Percentiles rank a stretch among this genome's conserved stretches.
These are phyloP conservation scores for Drosophila nannoptera DNA, from an alignment of 1,140 invertebrate genomes.

Conservation along the genomic window DNA sequence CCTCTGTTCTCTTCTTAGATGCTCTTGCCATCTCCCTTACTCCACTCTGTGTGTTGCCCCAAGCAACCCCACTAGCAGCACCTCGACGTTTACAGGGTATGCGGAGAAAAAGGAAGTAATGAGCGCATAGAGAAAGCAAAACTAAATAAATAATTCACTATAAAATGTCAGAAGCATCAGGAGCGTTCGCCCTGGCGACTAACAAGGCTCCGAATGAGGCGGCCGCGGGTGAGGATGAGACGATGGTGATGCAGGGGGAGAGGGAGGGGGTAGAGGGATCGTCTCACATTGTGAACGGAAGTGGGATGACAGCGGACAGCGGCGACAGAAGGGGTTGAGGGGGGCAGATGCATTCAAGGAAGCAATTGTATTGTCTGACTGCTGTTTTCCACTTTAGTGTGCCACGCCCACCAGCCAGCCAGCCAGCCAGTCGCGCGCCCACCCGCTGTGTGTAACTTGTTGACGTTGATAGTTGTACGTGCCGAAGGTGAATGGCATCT, in stretches of 20 bases:
- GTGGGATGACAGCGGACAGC: constrained; percentile 41
- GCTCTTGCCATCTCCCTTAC: too few species aligned
- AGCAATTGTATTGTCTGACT: constrained; percentile 77
- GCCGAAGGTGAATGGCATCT: constrained; percentile 77
- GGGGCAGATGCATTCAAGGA: constrained; percentile 66
- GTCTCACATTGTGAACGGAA: constrained; percentile 45
- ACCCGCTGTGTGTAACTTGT: constrained; percentile 63
- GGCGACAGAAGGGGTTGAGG: constrained; percentile 17
- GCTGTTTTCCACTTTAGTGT: constrained; percentile 72
- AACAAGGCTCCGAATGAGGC: constrained; percentile 3
- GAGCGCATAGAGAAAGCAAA: constrained; percentile 47
- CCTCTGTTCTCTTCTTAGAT: too few species aligned
- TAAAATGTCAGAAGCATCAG: constrained; percentile 68
- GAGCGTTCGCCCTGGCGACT: constrained; percentile 49
- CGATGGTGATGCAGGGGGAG: not conserved
- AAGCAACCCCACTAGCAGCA: not conserved
- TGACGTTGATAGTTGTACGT: constrained; percentile 77
- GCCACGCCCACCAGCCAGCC: constrained; percentile 54
- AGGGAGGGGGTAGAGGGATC: not conserved
- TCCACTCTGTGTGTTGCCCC: not conserved
- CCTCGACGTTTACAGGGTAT: constrained; percentile 10
- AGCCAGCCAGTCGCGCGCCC: too few species aligned
- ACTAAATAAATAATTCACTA: constrained; percentile 77
- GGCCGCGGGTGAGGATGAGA: not conserved
- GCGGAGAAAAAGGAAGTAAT: constrained; percentile 26